Evolutionary conservation across 2,797 vertebrate species (phyloP), one percentile per base, ranked within the genome.

Genomic region (Phoeniculus purpureus): DNA sequence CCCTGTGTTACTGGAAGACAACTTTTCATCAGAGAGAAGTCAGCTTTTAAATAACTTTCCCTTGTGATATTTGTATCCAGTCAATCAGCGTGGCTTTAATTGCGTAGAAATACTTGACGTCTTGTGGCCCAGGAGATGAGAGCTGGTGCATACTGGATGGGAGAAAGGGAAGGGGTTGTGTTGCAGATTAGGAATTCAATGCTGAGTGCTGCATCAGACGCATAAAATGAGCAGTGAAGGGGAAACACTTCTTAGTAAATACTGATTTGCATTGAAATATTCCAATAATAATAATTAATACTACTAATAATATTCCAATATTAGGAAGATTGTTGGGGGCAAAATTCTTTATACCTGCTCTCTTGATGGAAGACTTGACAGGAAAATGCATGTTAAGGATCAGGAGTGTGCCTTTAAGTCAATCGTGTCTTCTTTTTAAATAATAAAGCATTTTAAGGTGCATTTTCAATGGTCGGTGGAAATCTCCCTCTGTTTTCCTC

Each of bases 51-150:
- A 93, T 84, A 93, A 77, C 81, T 81, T 92, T 56, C 12, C 79
- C 31, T 51, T 89, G 71, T 83, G 92, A 92, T 94, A 93, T 92
- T 94, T 86, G 84, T 81, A 91, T 90, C 68, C 72, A 90, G 87
- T 91, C 80, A 90, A 92, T 92, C 94, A 93, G 65, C n/a, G 66
- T 89, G 68, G 81, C 79, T 96, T 96, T 94, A 95, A 96, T 96
- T 96, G 94, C 91, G 89, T 68, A 88, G 82, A 95, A 94, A 81
- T 90, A 85, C 91, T 93, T 95, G 96, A 95, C 80, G 77, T 89
- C 68, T 88, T 90, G 79, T 17, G 74, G 93, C 92, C 90, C 84
- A 80, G 77, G 94, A 95, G 94, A 96, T 90, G 93, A 94, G 81
- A 94, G 84, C 89, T 75, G 85, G 93, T 20, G n/a, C 81, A 74